phyloP scores from a whole-genome alignment of 2,888 invertebrate species.

The Eustalomyia histrio region DNA sequence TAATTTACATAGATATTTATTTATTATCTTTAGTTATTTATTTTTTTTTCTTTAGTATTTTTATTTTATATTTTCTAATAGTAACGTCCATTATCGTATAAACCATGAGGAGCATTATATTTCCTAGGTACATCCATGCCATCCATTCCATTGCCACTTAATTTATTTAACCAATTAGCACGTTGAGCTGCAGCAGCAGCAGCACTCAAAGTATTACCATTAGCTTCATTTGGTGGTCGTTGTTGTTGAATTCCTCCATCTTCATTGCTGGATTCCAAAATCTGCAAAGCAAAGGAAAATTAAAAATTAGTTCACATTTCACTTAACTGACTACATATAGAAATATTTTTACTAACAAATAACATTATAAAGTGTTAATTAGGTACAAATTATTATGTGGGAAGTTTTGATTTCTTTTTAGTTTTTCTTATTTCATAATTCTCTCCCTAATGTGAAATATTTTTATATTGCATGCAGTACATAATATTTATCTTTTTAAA shows the following conservation, averaged over 20 bases:
- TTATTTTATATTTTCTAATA: constrained; percentile 62
- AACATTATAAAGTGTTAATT: constrained; percentile 46
- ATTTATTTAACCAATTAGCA: constrained; percentile 74
- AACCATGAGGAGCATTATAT: constrained; percentile 64
- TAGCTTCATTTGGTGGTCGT: constrained; percentile 70
- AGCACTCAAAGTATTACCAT: constrained; percentile 65
- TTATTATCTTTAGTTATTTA: constrained; percentile 7
- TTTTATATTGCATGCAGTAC: not conserved
- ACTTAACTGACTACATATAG: not conserved
- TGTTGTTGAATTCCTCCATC: constrained; percentile 70
- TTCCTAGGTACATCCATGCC: constrained; percentile 68
- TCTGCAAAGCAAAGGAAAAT: constrained; percentile 71
- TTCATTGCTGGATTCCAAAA: constrained; percentile 79
- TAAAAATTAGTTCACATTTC: constrained; percentile 26
- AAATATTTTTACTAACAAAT: not conserved
- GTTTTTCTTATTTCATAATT: constrained; percentile 51
- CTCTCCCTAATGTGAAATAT: constrained; percentile 36
- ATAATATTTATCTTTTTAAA: constrained; percentile 12
- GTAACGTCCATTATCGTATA: constrained; percentile 72
- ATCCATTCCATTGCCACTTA: constrained; percentile 69
- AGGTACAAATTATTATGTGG: constrained; percentile 47
- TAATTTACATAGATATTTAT: constrained; percentile 6
- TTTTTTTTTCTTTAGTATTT: not conserved
- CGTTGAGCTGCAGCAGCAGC: constrained; percentile 64
- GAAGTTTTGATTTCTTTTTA: constrained; percentile 17